Base-by-base conservation (phyloP, 2,113 vertebrate species). In the Pteropus alecto region DNA sequence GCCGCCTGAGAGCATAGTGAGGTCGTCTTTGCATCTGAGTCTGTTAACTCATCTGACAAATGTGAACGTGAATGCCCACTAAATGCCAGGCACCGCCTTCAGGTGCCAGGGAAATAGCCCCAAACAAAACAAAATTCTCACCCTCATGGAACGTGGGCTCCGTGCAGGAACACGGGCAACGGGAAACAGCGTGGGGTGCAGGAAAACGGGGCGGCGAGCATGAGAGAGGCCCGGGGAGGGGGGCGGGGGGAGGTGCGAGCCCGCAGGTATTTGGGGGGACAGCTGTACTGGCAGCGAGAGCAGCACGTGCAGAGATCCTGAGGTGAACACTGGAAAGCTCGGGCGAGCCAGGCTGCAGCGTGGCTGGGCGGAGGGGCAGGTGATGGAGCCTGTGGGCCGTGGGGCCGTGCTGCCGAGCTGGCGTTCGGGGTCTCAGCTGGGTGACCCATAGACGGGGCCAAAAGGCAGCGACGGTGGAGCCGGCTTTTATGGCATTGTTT, bases 191-290 rank as follows among this genome's bases (percentile, higher is more conserved):
- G 60, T 61, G 24, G 26, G 60, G 26, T 61, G 60, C 35, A 35
- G 4, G 60, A 58, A 56, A 10, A 46, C 46, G 9, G 43, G 28
- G 18, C 48, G 15, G 9, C 7, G 6, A 73, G 70, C 26, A 9
- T 12, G 54, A 26, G 19, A 7, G 33, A 16, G 54, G 16, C 33
- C 9, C 10, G 33, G 67, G 43, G 61, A 26, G 10, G 63, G 54
- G 15, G 15, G 10, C 28, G 35, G 19, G 61, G 61, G 28, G 16
- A 33, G 21, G 30, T 5, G 21, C 8, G 81, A n/a, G 43, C 54
- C 22, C 0, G 0, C 0, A 35, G 60, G 2, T 18, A 19, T n/a
- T n/a, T 2, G 13, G 24, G 30, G 60, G 81, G n/a, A 9, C 9
- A 28, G 26, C 56, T 41, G 15, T 14, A 1, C 46, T 33, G 46